Percentiles rank a stretch among this genome's conserved stretches.
Conservation (phyloP, 2,113 vertebrate genomes). For the Clarias magur region DNA sequence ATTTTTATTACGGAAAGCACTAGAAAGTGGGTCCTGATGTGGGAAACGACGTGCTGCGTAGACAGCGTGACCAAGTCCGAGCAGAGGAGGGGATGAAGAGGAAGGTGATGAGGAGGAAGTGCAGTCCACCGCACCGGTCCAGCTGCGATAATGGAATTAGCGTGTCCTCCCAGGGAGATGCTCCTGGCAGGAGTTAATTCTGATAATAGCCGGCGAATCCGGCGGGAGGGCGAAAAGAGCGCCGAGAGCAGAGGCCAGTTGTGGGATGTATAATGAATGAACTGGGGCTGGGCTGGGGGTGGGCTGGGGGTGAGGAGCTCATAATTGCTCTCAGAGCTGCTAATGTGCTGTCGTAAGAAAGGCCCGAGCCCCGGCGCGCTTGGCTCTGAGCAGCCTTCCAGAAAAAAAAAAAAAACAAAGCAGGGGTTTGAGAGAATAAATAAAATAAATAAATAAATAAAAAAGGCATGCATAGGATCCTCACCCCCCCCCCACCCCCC, state of each 20-base stretch:
- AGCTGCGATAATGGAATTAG: constrained; percentile 82
- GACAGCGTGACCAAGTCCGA: neutral
- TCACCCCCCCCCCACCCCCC: too few relatives aligned
- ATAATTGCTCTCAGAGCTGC: constrained; percentile 69
- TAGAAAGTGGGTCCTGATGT: constrained; percentile 65
- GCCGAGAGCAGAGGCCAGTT: constrained; percentile 59
- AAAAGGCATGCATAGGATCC: neutral
- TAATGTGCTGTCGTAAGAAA: constrained; percentile 70
- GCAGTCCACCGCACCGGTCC: constrained; percentile 55
- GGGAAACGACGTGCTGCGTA: constrained; percentile 55
- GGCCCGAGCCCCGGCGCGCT: constrained; percentile 52
- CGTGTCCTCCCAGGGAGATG: constrained; percentile 74
- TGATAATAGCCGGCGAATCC: constrained; percentile 75
- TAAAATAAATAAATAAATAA: neutral
- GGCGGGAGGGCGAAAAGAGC: constrained; percentile 56
- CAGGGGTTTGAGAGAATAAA: neutral
- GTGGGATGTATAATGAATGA: constrained; percentile 76
- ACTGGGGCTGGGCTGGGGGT: constrained; percentile 57
- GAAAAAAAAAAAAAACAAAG: constrained; percentile 32
- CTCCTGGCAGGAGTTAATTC: constrained; percentile 79
- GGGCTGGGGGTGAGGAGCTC: constrained; percentile 64
- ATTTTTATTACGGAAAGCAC: constrained; percentile 67
- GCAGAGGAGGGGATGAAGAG: constrained; percentile 41
- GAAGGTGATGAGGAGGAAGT: constrained; percentile 29
- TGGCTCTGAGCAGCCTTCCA: constrained; percentile 51